Conservation (phyloP, 2,888 invertebrate species). For the Acrobeloides nanus region DNA sequence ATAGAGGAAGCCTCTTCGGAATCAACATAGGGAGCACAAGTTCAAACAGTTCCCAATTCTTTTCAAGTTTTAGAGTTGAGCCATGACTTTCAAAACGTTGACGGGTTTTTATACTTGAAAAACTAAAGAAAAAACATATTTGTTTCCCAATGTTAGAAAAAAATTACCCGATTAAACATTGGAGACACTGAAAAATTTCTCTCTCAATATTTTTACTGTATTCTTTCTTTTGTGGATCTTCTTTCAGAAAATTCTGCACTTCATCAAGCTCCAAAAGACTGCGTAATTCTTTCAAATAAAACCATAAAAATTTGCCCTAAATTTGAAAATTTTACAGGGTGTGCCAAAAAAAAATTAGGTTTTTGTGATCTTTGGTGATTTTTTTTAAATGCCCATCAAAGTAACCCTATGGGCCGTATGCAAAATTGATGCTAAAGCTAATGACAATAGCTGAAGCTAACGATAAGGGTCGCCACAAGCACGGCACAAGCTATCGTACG, state of each 20-base stretch:
- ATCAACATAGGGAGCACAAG: slow-evolving; percentile 9
- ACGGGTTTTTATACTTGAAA: no score
- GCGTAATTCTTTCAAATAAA: slow-evolving; percentile 3
- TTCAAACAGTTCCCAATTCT: slow-evolving; percentile 7
- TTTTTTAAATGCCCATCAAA: no score
- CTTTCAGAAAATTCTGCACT: background rate
- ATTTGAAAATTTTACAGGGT: background rate
- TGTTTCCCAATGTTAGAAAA: background rate
- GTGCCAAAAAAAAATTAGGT: background rate
- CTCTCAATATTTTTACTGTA: slow-evolving; percentile 4
- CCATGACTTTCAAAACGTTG: no score
- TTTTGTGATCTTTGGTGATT: background rate
- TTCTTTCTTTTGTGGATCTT: background rate
- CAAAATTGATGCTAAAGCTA: no score
- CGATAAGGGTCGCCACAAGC: no score
- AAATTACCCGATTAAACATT: background rate
- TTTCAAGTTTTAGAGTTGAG: no score
- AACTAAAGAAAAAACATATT: no score
- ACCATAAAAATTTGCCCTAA: slow-evolving; percentile 10
- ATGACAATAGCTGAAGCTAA: no score
- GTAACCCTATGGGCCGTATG: no score
- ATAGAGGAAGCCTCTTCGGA: slow-evolving; percentile 13
- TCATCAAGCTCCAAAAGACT: background rate
- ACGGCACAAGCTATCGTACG: no score
- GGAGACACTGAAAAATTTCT: slow-evolving; percentile 7